A percentile compares a stretch with the other conserved stretches of the same genome.
Evolutionary conservation across 2,797 vertebrate species (phyloP).

Genomic region (Numenius phaeopus): DNA sequence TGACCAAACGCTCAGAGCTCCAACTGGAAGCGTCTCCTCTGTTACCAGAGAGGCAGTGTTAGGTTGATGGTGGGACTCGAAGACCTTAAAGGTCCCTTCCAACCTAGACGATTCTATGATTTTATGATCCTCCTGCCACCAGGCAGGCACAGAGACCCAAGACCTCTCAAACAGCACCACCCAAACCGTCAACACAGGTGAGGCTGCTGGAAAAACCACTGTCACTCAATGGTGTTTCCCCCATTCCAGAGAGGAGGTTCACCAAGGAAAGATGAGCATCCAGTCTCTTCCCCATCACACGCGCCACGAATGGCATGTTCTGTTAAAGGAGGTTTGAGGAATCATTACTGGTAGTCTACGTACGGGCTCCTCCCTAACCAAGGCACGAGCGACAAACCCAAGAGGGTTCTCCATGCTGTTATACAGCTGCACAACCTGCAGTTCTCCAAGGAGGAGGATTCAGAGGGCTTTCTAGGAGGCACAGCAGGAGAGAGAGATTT

Average conservation of each 20-base stretch:
- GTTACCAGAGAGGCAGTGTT: background rate
- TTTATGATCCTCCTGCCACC: background rate
- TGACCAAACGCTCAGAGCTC: background rate
- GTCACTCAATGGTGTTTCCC: background rate
- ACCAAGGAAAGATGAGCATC: background rate
- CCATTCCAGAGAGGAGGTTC: background rate
- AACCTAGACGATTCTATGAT: too few relatives aligned
- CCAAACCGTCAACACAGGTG: background rate
- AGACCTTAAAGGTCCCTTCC: too few relatives aligned
- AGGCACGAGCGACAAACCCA: background rate
- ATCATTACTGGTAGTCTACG: background rate
- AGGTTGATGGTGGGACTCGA: too few relatives aligned
- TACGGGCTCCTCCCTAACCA: background rate
- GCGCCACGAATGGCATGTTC: background rate
- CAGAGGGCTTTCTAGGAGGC: background rate
- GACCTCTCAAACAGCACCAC: background rate
- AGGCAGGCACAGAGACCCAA: background rate
- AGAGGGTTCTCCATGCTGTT: fast-evolving
- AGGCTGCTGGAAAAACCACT: background rate
- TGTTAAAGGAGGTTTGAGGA: background rate
- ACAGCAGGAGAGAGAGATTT: background rate
- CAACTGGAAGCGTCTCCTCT: background rate
- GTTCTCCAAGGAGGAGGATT: background rate
- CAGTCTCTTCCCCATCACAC: background rate
- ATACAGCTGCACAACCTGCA: background rate